Percentiles rank a stretch among this genome's conserved stretches.
Conservation (phyloP, 2,888 invertebrate genomes). For the Strigamia transsilvanica region DNA sequence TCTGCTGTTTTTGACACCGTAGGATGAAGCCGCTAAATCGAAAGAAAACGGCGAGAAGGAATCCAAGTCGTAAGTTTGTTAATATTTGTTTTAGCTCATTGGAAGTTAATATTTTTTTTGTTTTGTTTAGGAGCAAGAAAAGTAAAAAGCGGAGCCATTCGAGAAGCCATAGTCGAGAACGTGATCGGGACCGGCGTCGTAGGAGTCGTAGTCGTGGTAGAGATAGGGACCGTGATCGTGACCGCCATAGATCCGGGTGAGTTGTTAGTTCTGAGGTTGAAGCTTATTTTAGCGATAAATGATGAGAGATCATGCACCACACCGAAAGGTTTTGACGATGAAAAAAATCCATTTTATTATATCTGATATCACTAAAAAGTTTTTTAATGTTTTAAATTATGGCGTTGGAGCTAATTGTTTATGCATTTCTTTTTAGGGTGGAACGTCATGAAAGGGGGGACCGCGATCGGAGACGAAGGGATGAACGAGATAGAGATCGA, state of each 20-base stretch:
- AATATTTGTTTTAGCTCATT: neutral
- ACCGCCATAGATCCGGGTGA: slow-evolving; percentile 60
- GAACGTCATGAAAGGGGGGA: slow-evolving; percentile 51
- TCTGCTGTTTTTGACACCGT: slow-evolving; percentile 58
- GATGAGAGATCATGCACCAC: slow-evolving; percentile 52
- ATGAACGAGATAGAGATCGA: slow-evolving; percentile 55
- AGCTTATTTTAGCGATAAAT: slow-evolving; percentile 51
- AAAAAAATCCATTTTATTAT: neutral
- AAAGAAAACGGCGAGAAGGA: slow-evolving; percentile 57
- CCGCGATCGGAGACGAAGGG: slow-evolving; percentile 52
- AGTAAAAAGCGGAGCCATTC: slow-evolving; percentile 67
- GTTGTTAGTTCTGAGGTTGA: neutral
- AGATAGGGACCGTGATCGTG: slow-evolving; percentile 53
- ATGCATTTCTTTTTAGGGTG: neutral
- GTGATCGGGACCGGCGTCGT: slow-evolving; percentile 58
- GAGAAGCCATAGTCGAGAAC: slow-evolving; percentile 58
- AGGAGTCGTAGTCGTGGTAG: slow-evolving; percentile 58
- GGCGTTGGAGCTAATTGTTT: neutral
- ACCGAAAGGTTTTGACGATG: slow-evolving; percentile 32
- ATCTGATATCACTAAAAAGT: neutral
- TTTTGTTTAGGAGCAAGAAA: slow-evolving; percentile 61
- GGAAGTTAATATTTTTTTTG: neutral
- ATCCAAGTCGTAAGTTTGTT: slow-evolving; percentile 54
- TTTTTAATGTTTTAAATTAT: neutral
- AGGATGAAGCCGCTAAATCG: slow-evolving; percentile 57